Conservation (phyloP, 2,113 vertebrate species). For the Perccottus glenii region DNA sequence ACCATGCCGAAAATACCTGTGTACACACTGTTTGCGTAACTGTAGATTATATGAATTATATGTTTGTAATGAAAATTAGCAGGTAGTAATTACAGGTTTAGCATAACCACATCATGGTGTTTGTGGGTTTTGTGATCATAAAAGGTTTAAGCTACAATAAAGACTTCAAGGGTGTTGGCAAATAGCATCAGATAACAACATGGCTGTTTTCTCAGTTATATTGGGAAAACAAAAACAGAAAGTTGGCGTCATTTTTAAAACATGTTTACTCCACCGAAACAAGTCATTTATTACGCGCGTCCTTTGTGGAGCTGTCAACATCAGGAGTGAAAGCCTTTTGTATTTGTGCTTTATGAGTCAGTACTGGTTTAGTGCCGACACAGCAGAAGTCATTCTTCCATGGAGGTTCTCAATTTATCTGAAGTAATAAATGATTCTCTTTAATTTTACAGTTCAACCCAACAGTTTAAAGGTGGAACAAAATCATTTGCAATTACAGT, state of each 20-base stretch:
- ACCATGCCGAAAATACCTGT: too few species aligned
- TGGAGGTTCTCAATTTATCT: background rate
- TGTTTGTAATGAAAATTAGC: background rate
- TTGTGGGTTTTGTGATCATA: background rate
- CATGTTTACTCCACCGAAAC: too few species aligned
- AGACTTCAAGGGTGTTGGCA: too few species aligned
- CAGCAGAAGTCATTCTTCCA: background rate
- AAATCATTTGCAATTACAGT: too few species aligned
- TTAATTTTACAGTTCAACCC: background rate
- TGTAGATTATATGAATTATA: background rate
- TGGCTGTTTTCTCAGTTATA: too few species aligned
- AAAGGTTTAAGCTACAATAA: too few species aligned
- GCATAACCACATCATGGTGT: background rate
- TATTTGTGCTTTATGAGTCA: constrained; percentile 15
- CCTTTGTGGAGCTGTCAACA: background rate
- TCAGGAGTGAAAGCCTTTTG: constrained; percentile 11
- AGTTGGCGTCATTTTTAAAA: too few species aligned
- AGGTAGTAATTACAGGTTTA: constrained; percentile 6
- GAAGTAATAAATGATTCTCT: background rate
- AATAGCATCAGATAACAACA: too few species aligned
- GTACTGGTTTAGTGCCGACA: constrained; percentile 3
- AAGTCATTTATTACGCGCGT: constrained; percentile 11
- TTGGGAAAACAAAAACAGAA: too few species aligned
- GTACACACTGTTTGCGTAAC: background rate
- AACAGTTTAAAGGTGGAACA: background rate